These are phyloP conservation scores for Microcebus lehilahytsara DNA, from an alignment of 2,113 vertebrate species.

Conservation along the genomic window DNA sequence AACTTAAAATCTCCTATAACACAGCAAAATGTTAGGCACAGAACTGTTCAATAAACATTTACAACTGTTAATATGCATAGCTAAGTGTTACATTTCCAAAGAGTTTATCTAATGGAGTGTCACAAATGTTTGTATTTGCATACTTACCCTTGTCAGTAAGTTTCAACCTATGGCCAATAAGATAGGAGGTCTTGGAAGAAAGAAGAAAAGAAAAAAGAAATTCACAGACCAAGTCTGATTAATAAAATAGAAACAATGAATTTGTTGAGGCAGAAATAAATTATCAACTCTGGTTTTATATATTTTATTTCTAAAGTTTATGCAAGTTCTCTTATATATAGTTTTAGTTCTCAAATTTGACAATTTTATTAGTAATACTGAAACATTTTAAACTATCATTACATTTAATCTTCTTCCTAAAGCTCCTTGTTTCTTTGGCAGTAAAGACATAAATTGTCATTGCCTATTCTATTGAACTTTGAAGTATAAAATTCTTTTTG, in stretches of 20 bases:
- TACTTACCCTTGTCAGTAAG: neutral
- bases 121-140: neutral
- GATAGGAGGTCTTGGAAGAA: neutral
- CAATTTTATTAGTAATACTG: constrained; percentile 75
- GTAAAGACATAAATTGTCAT: constrained; percentile 52
- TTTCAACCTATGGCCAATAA: neutral
- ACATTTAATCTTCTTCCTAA: constrained; percentile 70
- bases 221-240: neutral
- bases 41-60: neutral
- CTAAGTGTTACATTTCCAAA: neutral
- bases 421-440: constrained; percentile 67
- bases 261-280: constrained; percentile 50
- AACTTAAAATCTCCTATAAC: neutral
- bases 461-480: constrained; percentile 69
- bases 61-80: neutral
- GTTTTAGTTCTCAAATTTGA: constrained; percentile 75
- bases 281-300: neutral
- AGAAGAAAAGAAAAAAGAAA: neutral
- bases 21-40: neutral
- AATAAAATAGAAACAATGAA: constrained; percentile 44
- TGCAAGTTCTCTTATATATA: constrained; percentile 20
- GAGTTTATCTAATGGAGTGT: neutral
- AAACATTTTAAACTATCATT: constrained; percentile 73
- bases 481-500: constrained; percentile 65
- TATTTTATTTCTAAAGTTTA: constrained; percentile 47